Evolutionary conservation across 2,113 vertebrate genomes (phyloP).

Genomic region (Merops nubicus): DNA sequence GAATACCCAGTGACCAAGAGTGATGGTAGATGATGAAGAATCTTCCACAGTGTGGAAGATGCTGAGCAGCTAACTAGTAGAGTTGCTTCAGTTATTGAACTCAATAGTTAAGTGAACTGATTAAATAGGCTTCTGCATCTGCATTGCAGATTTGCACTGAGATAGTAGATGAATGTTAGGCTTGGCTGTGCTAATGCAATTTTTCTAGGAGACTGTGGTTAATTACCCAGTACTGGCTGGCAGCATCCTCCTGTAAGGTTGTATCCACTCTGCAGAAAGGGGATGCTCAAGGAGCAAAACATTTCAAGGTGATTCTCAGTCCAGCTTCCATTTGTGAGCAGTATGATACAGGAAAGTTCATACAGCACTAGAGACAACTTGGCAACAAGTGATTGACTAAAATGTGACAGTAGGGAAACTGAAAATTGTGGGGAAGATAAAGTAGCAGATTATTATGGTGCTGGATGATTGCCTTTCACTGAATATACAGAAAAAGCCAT

Average conservation of each 20-base stretch:
- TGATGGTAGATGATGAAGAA: background rate
- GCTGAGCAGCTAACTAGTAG: background rate
- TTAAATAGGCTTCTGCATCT: background rate
- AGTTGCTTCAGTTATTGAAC: background rate
- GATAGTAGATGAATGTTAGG: background rate
- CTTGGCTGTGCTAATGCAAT: background rate
- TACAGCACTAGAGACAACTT: background rate
- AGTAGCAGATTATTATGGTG: background rate
- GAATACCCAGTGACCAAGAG: background rate
- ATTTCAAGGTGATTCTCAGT: background rate
- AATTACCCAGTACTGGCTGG: background rate
- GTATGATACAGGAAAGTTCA: background rate
- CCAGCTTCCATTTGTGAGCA: background rate
- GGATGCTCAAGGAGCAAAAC: background rate
- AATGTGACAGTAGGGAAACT: background rate
- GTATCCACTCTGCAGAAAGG: background rate
- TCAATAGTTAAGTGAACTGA: background rate
- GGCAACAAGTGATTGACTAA: background rate
- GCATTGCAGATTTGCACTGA: slow-evolving; percentile 38
- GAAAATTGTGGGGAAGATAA: background rate
- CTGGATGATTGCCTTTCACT: background rate
- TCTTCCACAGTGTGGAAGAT: background rate
- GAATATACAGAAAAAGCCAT: background rate
- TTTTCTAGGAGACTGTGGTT: background rate
- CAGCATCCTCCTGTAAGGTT: background rate